Evolutionary conservation across 92 coral and sea anemone genomes (phyloP).

Genomic region (Porites rus): DNA sequence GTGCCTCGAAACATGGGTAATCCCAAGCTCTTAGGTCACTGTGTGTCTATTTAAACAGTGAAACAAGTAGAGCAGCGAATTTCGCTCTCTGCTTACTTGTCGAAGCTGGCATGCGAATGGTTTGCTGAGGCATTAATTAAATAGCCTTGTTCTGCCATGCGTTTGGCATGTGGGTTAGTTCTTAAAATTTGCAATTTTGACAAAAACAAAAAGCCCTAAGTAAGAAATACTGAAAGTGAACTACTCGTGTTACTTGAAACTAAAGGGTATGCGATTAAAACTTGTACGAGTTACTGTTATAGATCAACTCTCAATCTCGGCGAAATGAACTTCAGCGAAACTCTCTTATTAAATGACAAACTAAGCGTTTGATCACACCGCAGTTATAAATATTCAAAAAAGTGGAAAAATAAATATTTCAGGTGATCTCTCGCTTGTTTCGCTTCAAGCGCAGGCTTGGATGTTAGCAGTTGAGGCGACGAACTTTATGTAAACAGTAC

Average conservation of each 20-base stretch:
- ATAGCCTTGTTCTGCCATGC: constrained; percentile 57
- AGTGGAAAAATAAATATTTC: constrained; percentile 70
- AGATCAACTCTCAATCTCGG: background rate
- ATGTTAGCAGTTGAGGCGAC: constrained; percentile 30
- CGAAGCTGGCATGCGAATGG: constrained; percentile 49
- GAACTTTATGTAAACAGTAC: constrained; percentile 74
- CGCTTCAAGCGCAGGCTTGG: constrained; percentile 43
- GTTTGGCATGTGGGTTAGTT: constrained; percentile 63
- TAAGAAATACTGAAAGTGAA: constrained; percentile 1
- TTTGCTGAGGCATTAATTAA: constrained; percentile 41
- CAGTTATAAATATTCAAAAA: constrained; percentile 81
- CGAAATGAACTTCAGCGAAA: constrained; percentile 37
- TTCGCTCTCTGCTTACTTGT: constrained; percentile 22
- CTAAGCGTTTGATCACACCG: constrained; percentile 76
- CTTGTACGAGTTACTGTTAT: background rate
- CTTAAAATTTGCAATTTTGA: constrained; percentile 34
- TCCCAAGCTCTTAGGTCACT: background rate
- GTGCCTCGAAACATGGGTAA: background rate
- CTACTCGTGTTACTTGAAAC: constrained; percentile 11
- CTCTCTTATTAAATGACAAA: constrained; percentile 32
- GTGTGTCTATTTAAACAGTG: constrained; percentile 1
- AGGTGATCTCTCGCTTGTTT: constrained; percentile 53
- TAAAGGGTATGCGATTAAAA: background rate
- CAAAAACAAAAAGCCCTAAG: background rate
- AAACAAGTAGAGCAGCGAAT: background rate